Percentiles rank a stretch among this genome's conserved stretches.
These are phyloP conservation scores for Amaurobius ferox DNA, from an alignment of 2,888 invertebrate species.

Conservation along the genomic window DNA sequence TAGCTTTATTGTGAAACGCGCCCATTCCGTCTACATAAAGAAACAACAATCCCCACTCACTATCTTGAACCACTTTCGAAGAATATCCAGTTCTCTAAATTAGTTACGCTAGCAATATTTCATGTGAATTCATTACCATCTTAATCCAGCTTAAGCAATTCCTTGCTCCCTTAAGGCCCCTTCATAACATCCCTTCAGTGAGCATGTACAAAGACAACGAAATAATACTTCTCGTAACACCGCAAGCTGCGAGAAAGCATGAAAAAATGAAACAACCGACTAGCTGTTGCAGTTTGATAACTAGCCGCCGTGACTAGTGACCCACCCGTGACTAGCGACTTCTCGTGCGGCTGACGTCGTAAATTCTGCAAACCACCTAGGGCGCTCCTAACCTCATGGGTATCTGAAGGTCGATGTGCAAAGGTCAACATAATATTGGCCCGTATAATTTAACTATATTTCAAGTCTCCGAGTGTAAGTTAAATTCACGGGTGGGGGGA, in stretches of 20 bases:
- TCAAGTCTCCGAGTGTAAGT: constrained; percentile 32
- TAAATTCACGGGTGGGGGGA: constrained; percentile 30
- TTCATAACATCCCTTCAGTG: neutral
- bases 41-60: too few relatives aligned
- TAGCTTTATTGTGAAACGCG: too few relatives aligned
- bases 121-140: too few relatives aligned
- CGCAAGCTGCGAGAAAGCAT: neutral
- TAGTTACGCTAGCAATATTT: too few relatives aligned
- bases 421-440: constrained; percentile 61
- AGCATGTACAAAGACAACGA: constrained; percentile 18
- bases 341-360: constrained; percentile 37
- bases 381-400: constrained; percentile 39
- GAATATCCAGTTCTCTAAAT: too few relatives aligned
- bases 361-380: constrained; percentile 54
- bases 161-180: too few relatives aligned
- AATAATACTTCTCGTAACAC: constrained; percentile 25
- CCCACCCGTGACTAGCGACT: constrained; percentile 28
- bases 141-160: too few relatives aligned
- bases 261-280: constrained; percentile 34
- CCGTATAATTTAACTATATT: constrained; percentile 64
- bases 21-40: too few relatives aligned
- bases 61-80: too few relatives aligned
- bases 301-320: neutral
- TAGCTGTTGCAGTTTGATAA: neutral
- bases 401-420: constrained; percentile 20